These are phyloP conservation scores for Troides oblongomaculatus DNA, from an alignment of 2,888 invertebrate species.

Conservation along the genomic window DNA sequence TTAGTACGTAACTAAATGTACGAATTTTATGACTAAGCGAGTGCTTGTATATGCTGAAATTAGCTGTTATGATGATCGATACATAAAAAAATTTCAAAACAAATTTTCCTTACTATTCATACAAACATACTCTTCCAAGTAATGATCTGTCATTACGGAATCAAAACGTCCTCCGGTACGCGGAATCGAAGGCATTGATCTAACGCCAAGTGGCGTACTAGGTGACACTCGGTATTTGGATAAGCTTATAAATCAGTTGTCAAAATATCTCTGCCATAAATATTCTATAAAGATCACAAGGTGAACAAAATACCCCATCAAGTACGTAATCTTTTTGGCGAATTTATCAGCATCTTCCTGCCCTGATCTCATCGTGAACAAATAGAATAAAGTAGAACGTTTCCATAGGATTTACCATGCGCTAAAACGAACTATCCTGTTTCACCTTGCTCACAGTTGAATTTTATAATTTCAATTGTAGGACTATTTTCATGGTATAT, in stretches of 20 bases:
- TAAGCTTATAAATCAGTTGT: slow-evolving; percentile 4
- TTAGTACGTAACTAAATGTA: not conserved
- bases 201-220: slow-evolving; percentile 10
- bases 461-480: no score
- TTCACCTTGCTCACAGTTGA: no score
- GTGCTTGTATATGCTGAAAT: slow-evolving; percentile 14
- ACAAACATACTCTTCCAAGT: slow-evolving; percentile 20
- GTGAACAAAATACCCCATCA: no score
- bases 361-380: no score
- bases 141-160: slow-evolving; percentile 2
- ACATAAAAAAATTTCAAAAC: slow-evolving; percentile 2
- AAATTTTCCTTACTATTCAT: slow-evolving; percentile 15
- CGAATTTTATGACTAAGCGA: slow-evolving; percentile 14
- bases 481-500: no score
- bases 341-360: no score
- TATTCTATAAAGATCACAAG: not conserved
- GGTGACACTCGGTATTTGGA: slow-evolving; percentile 12
- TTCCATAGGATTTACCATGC: no score
- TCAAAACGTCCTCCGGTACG: slow-evolving; percentile 9
- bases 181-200: slow-evolving; percentile 22
- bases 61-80: slow-evolving; percentile 25
- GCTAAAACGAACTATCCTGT: no score
- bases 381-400: no score
- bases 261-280: not conserved
- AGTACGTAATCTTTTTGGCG: no score